Base-by-base conservation (phyloP, 2,113 vertebrate species). In the Oryzias woworae region DNA sequence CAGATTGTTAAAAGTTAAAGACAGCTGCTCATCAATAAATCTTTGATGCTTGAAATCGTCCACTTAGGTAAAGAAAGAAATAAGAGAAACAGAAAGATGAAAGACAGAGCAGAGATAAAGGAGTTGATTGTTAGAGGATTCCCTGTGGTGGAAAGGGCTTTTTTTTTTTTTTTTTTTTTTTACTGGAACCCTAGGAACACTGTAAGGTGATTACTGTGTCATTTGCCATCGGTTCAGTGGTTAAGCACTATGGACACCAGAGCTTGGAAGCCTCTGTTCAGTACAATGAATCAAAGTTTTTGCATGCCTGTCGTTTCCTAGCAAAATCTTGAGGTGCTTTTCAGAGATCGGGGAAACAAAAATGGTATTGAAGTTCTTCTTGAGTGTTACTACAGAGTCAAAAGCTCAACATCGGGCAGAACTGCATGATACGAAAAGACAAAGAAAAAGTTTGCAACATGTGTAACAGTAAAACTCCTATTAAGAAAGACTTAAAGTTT, bases 201-300 rank as follows among this genome's bases (percentile, higher is more conserved):
- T 91, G 90, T 90, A 90, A 92, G 91, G 91, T 92, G 91, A 92
- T 93, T 92, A 92, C 90, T 84, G 81, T 88, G 89, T 88, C 81
- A 81, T 91, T 92, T 89, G 83, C 82, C 71, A 85, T 85, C 88
- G 90, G 64, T 92, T 87, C 89, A 90, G 58, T 91, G 91, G 83
- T 88, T 86, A 59, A 87, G 77, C 88, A 89, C 91, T 92, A 91
- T 87, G 85, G 87, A 72, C 81, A 78, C 76, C 43, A 65, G 82
- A 78, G 78, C 78, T 71, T 48, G 53, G 62, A 73, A 66, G 77
- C 77, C 81, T 85, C 73, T 54, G 57, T 70, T 65, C 80, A 28
- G 65, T 76, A 86, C 86, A 90, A 83, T 81, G 58, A 80, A 58
- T 57, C 62, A 43, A 47, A 68, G 68, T 53, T 69, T 63, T 58